These are phyloP conservation scores for Bostrychus sinensis DNA, from an alignment of 2,113 vertebrate species.

Conservation along the genomic window DNA sequence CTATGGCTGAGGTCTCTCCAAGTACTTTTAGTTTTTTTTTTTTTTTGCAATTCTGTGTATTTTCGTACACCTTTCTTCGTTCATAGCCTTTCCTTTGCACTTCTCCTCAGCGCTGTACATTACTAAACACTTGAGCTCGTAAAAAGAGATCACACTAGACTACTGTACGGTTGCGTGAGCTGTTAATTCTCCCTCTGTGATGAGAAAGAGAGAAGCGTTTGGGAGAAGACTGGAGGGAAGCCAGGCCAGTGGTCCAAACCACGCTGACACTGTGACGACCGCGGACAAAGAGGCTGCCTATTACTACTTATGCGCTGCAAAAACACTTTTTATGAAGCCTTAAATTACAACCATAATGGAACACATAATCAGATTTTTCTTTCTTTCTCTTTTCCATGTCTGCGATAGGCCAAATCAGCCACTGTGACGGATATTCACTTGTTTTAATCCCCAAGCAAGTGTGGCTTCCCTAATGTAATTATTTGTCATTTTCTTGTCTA, in stretches of 20 bases:
- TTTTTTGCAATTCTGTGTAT: conserved; percentile 2
- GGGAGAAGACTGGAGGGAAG: conserved; percentile 50
- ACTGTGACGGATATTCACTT: conserved; percentile 18
- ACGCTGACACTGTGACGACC: conserved; percentile 55
- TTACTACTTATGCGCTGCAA: conserved; percentile 2
- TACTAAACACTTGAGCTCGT: not conserved
- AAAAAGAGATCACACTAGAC: not conserved
- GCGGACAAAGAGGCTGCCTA: conserved; percentile 21
- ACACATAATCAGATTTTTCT: conserved; percentile 5
- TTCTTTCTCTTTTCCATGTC: not conserved
- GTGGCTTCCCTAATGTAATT: conserved; percentile 38
- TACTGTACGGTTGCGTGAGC: conserved; percentile 33
- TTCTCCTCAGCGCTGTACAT: not conserved
- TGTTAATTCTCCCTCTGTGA: conserved; percentile 19
- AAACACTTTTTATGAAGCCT: conserved; percentile 20
- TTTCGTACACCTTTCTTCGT: not conserved
- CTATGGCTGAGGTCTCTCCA: conserved; percentile 12
- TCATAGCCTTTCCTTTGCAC: not conserved
- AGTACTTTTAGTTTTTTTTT: not conserved
- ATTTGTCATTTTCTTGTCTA: conserved; percentile 24
- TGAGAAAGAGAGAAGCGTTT: conserved; percentile 25
- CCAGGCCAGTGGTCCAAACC: conserved; percentile 59
- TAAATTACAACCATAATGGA: not conserved
- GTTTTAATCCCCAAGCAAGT: conserved; percentile 23
- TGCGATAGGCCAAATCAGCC: not conserved